Conservation (phyloP, 2,888 invertebrate species). For the Hemaris fuciformis region DNA sequence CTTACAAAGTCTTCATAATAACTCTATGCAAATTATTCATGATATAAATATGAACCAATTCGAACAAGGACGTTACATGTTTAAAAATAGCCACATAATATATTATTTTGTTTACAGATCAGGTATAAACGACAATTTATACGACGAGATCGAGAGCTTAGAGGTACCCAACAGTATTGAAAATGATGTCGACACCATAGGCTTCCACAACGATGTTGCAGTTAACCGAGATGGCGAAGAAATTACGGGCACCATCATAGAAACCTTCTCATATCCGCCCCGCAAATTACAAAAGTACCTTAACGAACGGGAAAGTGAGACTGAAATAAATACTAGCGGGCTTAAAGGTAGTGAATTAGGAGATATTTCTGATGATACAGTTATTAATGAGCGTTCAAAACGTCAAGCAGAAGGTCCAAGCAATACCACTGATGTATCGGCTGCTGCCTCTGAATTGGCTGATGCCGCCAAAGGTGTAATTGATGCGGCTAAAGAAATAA, state of each 20-base stretch:
- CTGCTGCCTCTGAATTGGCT: background rate
- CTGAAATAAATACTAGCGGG: background rate
- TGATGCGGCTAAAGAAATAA: background rate
- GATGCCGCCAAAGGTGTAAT: background rate
- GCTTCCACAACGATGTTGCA: conserved; percentile 34
- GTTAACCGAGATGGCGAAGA: conserved; percentile 35
- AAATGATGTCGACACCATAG: conserved; percentile 27
- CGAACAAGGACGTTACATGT: no score
- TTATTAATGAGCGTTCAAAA: conserved; percentile 17
- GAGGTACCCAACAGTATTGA: conserved; percentile 24
- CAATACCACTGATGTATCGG: background rate
- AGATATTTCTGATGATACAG: background rate
- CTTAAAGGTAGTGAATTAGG: background rate
- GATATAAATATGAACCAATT: no score
- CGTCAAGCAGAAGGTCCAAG: conserved; percentile 21
- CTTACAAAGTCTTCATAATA: no score
- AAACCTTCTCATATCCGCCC: conserved; percentile 33
- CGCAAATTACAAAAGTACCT: conserved; percentile 13
- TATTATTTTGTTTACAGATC: background rate
- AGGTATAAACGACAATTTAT: background rate
- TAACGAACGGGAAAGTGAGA: background rate
- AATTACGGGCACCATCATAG: conserved; percentile 31
- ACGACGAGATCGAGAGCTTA: conserved; percentile 20
- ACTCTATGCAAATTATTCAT: no score
- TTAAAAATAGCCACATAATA: background rate